These are phyloP conservation scores for Drosophila testacea DNA, from an alignment of 2,888 invertebrate genomes.

Conservation along the genomic window DNA sequence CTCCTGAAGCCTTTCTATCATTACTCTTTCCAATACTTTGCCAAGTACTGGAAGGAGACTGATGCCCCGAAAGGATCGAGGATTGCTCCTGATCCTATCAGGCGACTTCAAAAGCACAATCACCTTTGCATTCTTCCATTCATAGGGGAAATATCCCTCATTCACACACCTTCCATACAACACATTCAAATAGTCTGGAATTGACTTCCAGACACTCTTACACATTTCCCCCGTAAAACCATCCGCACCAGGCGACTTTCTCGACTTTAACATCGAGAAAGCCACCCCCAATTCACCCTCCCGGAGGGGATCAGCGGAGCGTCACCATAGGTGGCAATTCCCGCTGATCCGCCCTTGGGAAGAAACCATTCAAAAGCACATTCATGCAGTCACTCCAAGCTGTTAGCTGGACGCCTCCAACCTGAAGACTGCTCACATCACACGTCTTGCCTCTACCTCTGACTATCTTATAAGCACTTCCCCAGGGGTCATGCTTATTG, in stretches of 20 bases:
- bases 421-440: neutral
- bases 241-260: slow-evolving; percentile 13
- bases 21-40: slow-evolving; percentile 30
- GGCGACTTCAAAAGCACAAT: slow-evolving; percentile 38
- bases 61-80: slow-evolving; percentile 37
- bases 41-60: slow-evolving; percentile 49
- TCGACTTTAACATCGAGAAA: slow-evolving; percentile 11
- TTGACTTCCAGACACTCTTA: slow-evolving; percentile 9
- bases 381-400: slow-evolving; percentile 2
- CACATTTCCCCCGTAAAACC: slow-evolving; percentile 10
- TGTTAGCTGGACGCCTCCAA: slow-evolving; percentile 5
- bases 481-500: slow-evolving; percentile 15
- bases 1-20: slow-evolving; percentile 19
- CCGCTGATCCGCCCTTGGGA: neutral
- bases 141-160: slow-evolving; percentile 3
- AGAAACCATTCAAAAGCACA: slow-evolving; percentile 4
- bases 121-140: slow-evolving; percentile 12
- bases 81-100: slow-evolving; percentile 42
- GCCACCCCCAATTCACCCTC: slow-evolving; percentile 1
- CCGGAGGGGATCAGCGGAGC: neutral
- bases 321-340: neutral
- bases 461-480: slow-evolving; percentile 8
- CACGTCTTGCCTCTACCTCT: slow-evolving; percentile 9
- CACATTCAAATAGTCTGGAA: slow-evolving; percentile 8
- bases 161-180: slow-evolving; percentile 5